Percentiles rank a stretch among this genome's conserved stretches.
Conservation (phyloP, 1,140 invertebrate genomes). For the Psix sp. region DNA sequence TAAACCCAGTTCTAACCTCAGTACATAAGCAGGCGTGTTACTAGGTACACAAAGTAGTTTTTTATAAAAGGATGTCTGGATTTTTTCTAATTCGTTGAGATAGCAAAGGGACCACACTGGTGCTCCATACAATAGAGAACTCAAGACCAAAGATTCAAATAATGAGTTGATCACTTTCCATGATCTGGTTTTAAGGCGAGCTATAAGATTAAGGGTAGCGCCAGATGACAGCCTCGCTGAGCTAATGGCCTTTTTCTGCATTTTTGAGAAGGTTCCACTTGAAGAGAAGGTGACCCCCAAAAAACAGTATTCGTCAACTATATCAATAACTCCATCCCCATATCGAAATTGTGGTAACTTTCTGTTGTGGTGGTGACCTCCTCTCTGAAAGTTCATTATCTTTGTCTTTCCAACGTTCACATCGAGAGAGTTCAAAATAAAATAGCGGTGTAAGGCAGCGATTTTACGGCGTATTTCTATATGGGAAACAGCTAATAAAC, state of each 20-base stretch:
- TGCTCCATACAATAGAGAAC: constrained; percentile 9
- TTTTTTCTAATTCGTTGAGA: constrained; percentile 4
- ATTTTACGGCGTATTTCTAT: too few species aligned
- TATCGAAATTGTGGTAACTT: background rate
- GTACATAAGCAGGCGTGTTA: background rate
- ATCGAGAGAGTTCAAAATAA: constrained; percentile 7
- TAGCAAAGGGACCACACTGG: constrained; percentile 3
- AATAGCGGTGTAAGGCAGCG: constrained; percentile 1
- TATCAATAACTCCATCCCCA: too few species aligned
- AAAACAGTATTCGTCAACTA: too few species aligned
- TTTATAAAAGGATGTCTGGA: constrained; percentile 8
- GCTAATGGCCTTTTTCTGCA: too few species aligned
- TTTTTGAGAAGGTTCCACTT: too few species aligned
- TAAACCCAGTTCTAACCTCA: background rate
- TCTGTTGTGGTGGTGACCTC: constrained; percentile 18
- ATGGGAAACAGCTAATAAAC: constrained; percentile 22
- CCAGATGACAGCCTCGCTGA: too few species aligned
- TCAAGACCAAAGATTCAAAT: constrained; percentile 7
- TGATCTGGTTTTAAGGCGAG: background rate
- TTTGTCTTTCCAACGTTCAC: constrained; percentile 54
- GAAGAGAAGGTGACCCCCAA: too few species aligned
- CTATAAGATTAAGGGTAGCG: too few species aligned
- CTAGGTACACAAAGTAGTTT: constrained; percentile 5
- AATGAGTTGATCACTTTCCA: constrained; percentile 14
- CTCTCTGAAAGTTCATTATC: constrained; percentile 42